These are phyloP conservation scores for Psix sp. DNA, from an alignment of 1,140 invertebrate genomes.

Conservation along the genomic window DNA sequence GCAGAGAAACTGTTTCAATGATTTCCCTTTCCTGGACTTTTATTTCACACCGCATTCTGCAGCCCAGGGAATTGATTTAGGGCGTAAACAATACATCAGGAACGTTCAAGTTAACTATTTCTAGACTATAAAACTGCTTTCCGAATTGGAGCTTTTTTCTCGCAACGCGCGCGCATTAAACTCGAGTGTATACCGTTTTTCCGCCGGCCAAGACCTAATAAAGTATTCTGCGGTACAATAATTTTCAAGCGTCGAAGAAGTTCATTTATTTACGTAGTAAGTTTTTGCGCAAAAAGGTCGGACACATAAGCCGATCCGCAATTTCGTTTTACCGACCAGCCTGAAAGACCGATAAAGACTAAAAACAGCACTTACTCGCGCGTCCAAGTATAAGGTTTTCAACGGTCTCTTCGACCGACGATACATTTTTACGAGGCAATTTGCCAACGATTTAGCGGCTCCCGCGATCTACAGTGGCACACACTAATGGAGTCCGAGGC, in stretches of 20 bases:
- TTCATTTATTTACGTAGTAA: slow-evolving; percentile 50
- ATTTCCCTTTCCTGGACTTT: slow-evolving; percentile 10
- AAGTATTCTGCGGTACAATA: slow-evolving; percentile 39
- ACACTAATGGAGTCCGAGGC: slow-evolving; percentile 59
- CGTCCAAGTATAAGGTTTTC: slow-evolving; percentile 53
- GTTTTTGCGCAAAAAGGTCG: slow-evolving; percentile 21
- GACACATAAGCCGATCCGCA: slow-evolving; percentile 40
- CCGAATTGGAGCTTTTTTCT: slow-evolving; percentile 3
- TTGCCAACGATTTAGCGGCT: slow-evolving; percentile 62
- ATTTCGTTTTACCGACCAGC: slow-evolving; percentile 40
- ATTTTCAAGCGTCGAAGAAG: slow-evolving; percentile 39
- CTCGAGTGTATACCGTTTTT: slow-evolving; percentile 15
- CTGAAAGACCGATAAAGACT: slow-evolving; percentile 57
- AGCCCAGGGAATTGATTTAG: slow-evolving; percentile 25
- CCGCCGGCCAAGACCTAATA: slow-evolving; percentile 20
- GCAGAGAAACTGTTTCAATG: slow-evolving; percentile 10
- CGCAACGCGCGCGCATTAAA: slow-evolving; percentile 28
- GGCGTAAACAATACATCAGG: slow-evolving; percentile 26
- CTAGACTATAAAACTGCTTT: slow-evolving; percentile 28
- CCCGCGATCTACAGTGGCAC: slow-evolving; percentile 56
- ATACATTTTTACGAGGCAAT: slow-evolving; percentile 68
- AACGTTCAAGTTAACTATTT: slow-evolving; percentile 22
- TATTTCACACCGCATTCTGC: slow-evolving; percentile 5
- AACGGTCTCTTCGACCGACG: slow-evolving; percentile 50
- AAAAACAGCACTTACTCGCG: slow-evolving; percentile 59